Evolutionary conservation across 1,140 invertebrate genomes (phyloP), one percentile per base, ranked within the genome.

Genomic region (Ericerus pela): DNA sequence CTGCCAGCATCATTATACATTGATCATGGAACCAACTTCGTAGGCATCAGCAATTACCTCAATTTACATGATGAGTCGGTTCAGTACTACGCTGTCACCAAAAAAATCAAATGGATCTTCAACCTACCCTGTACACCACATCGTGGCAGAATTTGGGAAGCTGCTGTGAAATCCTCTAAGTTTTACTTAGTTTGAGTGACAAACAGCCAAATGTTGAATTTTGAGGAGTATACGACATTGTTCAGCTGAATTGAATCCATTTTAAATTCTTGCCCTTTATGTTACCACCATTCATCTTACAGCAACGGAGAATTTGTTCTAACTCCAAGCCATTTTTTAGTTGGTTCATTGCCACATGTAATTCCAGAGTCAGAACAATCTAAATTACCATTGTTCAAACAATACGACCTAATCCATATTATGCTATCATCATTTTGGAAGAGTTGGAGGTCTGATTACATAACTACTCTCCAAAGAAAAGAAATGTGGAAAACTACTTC

Each of bases 191-290:
- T 54, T 16, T 11, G 56, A 10, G 51, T 61, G 5, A 47, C 59
- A n/a, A 38, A 56, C 24, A 22, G 60, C 11, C 53, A 41, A 2
- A n/a, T 59, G 4, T 14, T 61, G 8, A 66, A 61, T 4, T 68
- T 53, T 43, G 66, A 69, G 54, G 63, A 69, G 60, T 61, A 69
- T 43, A 27, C 56, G 16, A 68, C 67, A 11, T 57, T 62, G 4
- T 30, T 65, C 5, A 55, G 41, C 16, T 28, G 62, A 38, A 65
- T 67, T n/a, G 63, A 68, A 58, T 60, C 60, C 12, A 58, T 61
- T 16, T 33, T 69, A 1, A 69, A 69, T 58, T 64, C 61, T 0
- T 31, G 68, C 20, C 67, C 57, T 2, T 24, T 61, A 31, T 58
- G 43, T 31, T 54, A 67, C 29, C n/a, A n/a, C n/a, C n/a, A n/a